Evolutionary conservation across 2,797 vertebrate genomes (phyloP).

Genomic region (Urosaurus nigricauda): DNA sequence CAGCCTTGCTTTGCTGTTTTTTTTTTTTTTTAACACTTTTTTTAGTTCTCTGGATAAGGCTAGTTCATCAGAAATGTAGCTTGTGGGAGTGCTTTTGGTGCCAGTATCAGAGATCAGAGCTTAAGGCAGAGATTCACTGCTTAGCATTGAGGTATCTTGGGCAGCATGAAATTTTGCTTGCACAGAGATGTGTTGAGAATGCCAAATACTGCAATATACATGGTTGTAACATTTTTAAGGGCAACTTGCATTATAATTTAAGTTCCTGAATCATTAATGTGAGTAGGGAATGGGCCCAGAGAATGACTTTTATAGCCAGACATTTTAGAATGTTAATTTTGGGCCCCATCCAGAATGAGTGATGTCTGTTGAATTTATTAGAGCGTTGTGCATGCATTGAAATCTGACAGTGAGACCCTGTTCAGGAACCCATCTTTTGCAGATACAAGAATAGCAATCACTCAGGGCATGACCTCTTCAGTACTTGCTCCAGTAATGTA

Average conservation of each 20-base stretch:
- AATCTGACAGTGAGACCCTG: background rate
- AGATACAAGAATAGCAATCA: background rate
- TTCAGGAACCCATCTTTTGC: background rate
- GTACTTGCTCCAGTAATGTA: background rate
- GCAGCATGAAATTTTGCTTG: background rate
- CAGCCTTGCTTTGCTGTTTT: background rate
- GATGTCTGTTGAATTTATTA: background rate
- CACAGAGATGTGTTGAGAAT: background rate
- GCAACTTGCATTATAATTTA: background rate
- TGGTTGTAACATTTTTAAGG: background rate
- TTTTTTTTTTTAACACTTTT: background rate
- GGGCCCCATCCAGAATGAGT: background rate
- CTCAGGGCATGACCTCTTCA: background rate
- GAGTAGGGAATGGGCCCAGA: constrained; percentile 3
- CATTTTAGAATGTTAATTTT: constrained; percentile 42
- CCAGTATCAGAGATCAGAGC: background rate
- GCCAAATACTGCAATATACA: background rate
- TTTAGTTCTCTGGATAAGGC: background rate
- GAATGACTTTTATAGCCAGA: background rate
- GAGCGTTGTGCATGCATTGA: background rate
- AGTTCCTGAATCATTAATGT: constrained; percentile 27
- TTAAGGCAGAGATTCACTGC: background rate
- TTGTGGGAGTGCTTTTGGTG: background rate
- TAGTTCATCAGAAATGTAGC: background rate
- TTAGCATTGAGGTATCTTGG: background rate